These are phyloP conservation scores for Argyresthia albistria DNA, from an alignment of 2,888 invertebrate species.

Conservation along the genomic window DNA sequence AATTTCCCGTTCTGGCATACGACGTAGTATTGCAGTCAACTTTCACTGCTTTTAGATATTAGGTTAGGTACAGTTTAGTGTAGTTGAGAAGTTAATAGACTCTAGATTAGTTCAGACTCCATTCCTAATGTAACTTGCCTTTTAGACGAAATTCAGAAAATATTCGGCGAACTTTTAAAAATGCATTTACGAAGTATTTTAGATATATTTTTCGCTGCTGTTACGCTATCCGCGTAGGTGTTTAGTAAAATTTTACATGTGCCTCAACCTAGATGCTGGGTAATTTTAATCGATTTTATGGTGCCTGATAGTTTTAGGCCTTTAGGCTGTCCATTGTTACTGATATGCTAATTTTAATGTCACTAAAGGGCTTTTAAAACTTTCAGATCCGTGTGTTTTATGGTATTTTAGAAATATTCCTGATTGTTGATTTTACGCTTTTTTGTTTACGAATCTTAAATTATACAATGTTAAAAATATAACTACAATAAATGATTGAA, in stretches of 20 bases:
- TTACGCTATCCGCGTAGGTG: slow-evolving; percentile 42
- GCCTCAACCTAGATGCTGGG: slow-evolving; percentile 33
- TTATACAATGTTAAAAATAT: slow-evolving; percentile 3
- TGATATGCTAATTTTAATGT: slow-evolving; percentile 12
- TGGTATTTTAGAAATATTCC: slow-evolving; percentile 27
- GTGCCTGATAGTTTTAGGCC: slow-evolving; percentile 21
- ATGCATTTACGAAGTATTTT: slow-evolving; percentile 1
- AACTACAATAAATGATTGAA: slow-evolving; percentile 1
- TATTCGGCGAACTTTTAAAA: not conserved
- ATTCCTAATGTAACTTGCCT: too few species aligned
- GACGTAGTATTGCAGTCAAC: too few species aligned
- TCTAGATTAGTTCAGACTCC: too few species aligned
- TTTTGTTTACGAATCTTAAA: not conserved
- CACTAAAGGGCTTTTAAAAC: slow-evolving; percentile 28
- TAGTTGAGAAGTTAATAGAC: too few species aligned
- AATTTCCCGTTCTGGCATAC: too few species aligned
- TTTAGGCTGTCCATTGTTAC: slow-evolving; percentile 16
- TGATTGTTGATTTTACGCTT: slow-evolving; percentile 40
- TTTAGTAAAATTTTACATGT: slow-evolving; percentile 31
- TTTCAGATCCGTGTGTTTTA: slow-evolving; percentile 29
- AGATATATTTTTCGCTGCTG: slow-evolving; percentile 1
- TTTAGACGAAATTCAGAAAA: too few species aligned
- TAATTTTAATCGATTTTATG: slow-evolving; percentile 44
- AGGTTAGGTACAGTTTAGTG: too few species aligned
- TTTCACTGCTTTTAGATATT: too few species aligned